phyloP scores from a whole-genome alignment of 1,140 invertebrate genomes.

The Leptestheria dahalacensis region DNA sequence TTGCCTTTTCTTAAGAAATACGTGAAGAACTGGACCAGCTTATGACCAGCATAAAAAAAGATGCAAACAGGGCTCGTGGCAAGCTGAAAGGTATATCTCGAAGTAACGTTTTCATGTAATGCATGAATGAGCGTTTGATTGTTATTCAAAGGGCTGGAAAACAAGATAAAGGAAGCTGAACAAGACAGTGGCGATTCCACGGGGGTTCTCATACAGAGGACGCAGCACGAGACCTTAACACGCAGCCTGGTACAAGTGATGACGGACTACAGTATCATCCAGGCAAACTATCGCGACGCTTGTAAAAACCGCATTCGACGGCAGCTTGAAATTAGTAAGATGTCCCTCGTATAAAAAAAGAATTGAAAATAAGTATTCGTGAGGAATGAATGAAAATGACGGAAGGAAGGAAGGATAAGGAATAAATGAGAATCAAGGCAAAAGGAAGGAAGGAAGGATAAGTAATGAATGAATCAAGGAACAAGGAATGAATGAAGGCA shows the following conservation, averaged over 20 bases:
- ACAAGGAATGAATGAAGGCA: too few species aligned
- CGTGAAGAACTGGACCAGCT: conserved; percentile 98
- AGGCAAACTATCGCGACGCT: conserved; percentile 95
- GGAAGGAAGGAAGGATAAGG: too few species aligned
- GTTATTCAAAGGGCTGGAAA: conserved; percentile 99
- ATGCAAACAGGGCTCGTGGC: conserved; percentile 96
- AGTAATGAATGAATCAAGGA: too few species aligned
- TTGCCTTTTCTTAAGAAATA: conserved; percentile 60
- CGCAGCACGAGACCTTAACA: conserved; percentile 91
- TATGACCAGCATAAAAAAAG: conserved; percentile 99
- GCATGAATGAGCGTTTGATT: too few species aligned
- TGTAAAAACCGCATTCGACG: conserved; percentile 98
- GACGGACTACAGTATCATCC: conserved; percentile 98
- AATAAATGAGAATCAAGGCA: too few species aligned
- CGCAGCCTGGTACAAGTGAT: conserved; percentile 98
- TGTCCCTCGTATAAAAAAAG: too few species aligned
- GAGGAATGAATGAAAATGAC: too few species aligned
- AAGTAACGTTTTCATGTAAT: too few species aligned
- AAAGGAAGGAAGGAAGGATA: too few species aligned
- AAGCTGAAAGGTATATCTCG: conserved; percentile 99
- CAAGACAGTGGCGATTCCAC: conserved; percentile 95
- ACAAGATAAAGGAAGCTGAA: conserved; percentile 98
- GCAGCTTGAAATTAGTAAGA: conserved; percentile 97
- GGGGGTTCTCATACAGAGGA: conserved; percentile 97
- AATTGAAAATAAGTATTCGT: too few species aligned